Evolutionary conservation across 2,888 invertebrate genomes (phyloP).

Genomic region (Leptopterna dolabrata): DNA sequence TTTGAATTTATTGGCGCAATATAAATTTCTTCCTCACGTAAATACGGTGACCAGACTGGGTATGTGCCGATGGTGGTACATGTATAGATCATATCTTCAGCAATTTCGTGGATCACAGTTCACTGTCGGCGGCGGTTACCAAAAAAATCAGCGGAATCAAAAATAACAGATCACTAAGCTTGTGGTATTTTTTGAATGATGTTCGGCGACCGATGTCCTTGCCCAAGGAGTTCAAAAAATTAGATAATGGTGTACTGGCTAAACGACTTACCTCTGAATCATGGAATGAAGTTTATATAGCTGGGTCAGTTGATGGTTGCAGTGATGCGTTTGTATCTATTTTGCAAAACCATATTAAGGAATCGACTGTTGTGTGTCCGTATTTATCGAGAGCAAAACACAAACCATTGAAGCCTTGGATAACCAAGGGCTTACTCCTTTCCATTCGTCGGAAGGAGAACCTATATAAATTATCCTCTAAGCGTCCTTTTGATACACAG

Average conservation of each 20-base stretch:
- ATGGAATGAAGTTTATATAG: background rate
- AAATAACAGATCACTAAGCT: background rate
- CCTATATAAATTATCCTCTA: background rate
- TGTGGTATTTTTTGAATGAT: too few relatives aligned
- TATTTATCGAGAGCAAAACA: background rate
- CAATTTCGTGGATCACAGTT: background rate
- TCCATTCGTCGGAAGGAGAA: background rate
- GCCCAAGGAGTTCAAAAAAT: background rate
- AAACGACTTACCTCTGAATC: background rate
- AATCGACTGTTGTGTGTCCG: background rate
- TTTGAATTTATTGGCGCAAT: slow-evolving; percentile 4
- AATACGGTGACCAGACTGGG: slow-evolving; percentile 10
- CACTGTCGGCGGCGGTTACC: background rate
- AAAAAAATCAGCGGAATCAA: too few relatives aligned
- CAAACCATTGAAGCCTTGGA: slow-evolving; percentile 2
- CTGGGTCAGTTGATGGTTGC: background rate
- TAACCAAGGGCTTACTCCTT: background rate
- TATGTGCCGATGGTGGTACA: background rate
- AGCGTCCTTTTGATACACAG: background rate
- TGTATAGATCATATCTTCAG: slow-evolving; percentile 2
- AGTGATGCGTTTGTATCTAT: background rate
- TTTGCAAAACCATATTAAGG: background rate
- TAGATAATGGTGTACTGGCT: background rate
- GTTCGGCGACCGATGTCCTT: background rate
- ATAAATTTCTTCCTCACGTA: background rate